These are phyloP conservation scores for Sitodiplosis mosellana DNA, from an alignment of 1,140 invertebrate species.

Conservation along the genomic window DNA sequence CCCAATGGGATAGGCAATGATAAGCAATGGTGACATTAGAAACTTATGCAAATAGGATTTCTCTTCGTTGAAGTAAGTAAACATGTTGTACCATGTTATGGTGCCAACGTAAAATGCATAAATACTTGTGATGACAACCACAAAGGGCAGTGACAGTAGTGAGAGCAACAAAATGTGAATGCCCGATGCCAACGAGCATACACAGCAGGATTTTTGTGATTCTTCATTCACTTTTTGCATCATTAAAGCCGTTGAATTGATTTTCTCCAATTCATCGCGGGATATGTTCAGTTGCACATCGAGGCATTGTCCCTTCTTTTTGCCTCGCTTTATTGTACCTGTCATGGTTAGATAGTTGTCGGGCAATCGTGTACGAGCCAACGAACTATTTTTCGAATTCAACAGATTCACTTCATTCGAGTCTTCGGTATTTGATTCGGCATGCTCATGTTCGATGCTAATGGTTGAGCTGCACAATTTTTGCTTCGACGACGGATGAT, in stretches of 20 bases:
- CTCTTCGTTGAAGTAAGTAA: constrained; percentile 49
- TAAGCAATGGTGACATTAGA: constrained; percentile 43
- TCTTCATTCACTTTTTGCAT: constrained; percentile 35
- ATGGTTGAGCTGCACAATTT: constrained; percentile 19
- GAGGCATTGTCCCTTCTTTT: constrained; percentile 50
- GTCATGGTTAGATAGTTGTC: constrained; percentile 43
- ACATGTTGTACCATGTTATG: constrained; percentile 58
- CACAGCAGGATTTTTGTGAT: constrained; percentile 22
- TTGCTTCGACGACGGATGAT: constrained; percentile 4
- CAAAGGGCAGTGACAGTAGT: constrained; percentile 43
- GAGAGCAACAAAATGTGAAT: constrained; percentile 46
- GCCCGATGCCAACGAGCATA: constrained; percentile 38
- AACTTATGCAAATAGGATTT: constrained; percentile 38
- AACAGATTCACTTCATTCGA: constrained; percentile 7
- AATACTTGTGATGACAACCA: constrained; percentile 36
- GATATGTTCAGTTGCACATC: constrained; percentile 54
- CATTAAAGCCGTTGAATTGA: constrained; percentile 41
- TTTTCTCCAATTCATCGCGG: constrained; percentile 41
- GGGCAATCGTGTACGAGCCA: constrained; percentile 23
- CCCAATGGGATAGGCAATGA: constrained; percentile 50
- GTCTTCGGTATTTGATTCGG: constrained; percentile 25
- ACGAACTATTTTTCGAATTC: constrained; percentile 25
- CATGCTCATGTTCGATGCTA: constrained; percentile 19
- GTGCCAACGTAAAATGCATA: constrained; percentile 60
- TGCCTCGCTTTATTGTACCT: constrained; percentile 51